These are phyloP conservation scores for Penaeus indicus DNA, from an alignment of 1,140 invertebrate species.

Conservation along the genomic window DNA sequence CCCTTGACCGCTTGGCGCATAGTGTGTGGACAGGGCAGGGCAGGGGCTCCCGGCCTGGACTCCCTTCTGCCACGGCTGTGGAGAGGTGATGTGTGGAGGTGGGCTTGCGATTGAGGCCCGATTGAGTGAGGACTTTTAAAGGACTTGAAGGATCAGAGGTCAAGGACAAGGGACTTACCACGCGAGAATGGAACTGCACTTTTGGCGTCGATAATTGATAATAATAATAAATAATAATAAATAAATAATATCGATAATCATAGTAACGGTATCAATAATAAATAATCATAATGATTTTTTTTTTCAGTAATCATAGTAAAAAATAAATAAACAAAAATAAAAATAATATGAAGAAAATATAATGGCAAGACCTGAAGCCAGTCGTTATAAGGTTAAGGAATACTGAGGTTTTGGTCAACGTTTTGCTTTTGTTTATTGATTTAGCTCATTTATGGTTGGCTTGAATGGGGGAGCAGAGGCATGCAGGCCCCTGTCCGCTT, in stretches of 20 bases:
- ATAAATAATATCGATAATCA: no score
- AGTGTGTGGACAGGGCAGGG: no score
- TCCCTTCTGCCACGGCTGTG: no score
- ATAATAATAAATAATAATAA: no score
- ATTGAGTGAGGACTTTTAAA: conserved; percentile 18
- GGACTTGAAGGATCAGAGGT: conserved; percentile 47
- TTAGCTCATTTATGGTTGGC: conserved; percentile 2
- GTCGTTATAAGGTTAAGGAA: conserved; percentile 36
- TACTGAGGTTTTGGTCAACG: conserved; percentile 36
- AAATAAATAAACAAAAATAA: conserved; percentile 28
- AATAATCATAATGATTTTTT: no score
- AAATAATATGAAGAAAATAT: conserved; percentile 1
- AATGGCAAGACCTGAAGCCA: conserved; percentile 30
- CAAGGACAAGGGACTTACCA: conserved; percentile 51
- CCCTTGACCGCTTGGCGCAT: no score
- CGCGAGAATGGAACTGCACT: conserved; percentile 47
- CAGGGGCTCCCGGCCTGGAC: no score
- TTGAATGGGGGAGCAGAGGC: conserved; percentile 32
- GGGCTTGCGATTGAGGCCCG: neutral
- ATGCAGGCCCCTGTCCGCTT: neutral
- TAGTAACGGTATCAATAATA: no score
- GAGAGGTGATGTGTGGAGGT: no score
- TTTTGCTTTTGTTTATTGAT: neutral
- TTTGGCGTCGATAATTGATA: neutral
- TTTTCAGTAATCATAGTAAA: conserved; percentile 1